Evolutionary conservation across 2,797 vertebrate genomes (phyloP).

Genomic region (Cirrhinus molitorella): DNA sequence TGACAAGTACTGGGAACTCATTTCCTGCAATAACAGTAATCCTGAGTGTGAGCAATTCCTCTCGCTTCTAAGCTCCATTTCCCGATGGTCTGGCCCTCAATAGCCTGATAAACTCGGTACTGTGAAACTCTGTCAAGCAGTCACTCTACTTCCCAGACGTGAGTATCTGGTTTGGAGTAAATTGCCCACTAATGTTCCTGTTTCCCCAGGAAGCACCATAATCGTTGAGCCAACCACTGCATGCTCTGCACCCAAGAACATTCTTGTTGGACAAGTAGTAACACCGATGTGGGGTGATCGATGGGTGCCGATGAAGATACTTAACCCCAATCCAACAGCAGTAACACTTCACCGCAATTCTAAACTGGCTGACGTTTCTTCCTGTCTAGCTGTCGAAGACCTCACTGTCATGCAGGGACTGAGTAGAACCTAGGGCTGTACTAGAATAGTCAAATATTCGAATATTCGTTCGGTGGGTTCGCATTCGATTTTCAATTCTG

Average conservation of each 20-base stretch:
- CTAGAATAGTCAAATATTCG: too few relatives aligned
- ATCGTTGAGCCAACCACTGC: conserved; percentile 43
- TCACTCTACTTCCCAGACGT: conserved; percentile 34
- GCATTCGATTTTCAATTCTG: too few relatives aligned
- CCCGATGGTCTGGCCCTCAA: neutral
- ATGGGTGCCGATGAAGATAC: neutral
- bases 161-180: conserved; percentile 54
- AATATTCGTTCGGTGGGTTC: too few relatives aligned
- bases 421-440: neutral
- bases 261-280: too few relatives aligned
- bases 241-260: neutral
- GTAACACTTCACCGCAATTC: conserved; percentile 1
- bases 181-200: neutral
- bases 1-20: neutral
- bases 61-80: conserved; percentile 31
- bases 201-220: conserved; percentile 37
- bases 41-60: conserved; percentile 47
- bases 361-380: conserved; percentile 16
- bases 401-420: neutral
- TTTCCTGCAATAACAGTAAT: conserved; percentile 22
- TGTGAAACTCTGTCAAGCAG: conserved; percentile 10
- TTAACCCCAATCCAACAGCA: neutral
- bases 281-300: too few relatives aligned
- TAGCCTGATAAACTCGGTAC: conserved; percentile 28
- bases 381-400: conserved; percentile 39